Evolutionary conservation across 2,888 invertebrate genomes (phyloP).

Genomic region (Camponotus fellah): DNA sequence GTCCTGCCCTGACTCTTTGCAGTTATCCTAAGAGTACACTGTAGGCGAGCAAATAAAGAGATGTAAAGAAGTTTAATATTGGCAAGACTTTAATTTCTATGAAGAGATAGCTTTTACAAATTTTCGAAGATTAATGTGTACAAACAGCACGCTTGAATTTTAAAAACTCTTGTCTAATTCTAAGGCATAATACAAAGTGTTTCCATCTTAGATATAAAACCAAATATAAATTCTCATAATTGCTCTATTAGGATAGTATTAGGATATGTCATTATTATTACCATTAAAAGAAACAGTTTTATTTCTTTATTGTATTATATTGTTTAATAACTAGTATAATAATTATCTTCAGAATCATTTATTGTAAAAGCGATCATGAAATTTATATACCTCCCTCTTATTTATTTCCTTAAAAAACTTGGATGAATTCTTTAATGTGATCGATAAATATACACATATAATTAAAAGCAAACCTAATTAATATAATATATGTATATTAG

Average conservation of each 20-base stretch:
- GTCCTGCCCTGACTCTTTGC: conserved; percentile 56
- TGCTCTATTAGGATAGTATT: conserved; percentile 17
- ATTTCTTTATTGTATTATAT: conserved; percentile 33
- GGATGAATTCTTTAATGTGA: conserved; percentile 19
- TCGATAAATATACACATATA: conserved; percentile 25
- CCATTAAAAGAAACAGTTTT: background rate
- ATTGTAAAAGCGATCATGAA: background rate
- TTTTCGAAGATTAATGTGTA: conserved; percentile 60
- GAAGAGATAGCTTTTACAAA: conserved; percentile 70
- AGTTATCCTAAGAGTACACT: conserved; percentile 24
- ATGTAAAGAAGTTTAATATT: conserved; percentile 24
- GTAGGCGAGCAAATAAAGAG: conserved; percentile 32
- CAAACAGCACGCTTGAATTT: conserved; percentile 51
- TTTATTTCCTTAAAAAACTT: conserved; percentile 1
- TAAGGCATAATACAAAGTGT: conserved; percentile 44
- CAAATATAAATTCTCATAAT: conserved; percentile 37
- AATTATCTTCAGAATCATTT: conserved; percentile 27
- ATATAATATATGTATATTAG: conserved; percentile 44
- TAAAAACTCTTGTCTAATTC: conserved; percentile 48
- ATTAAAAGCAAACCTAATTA: conserved; percentile 30
- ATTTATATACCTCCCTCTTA: background rate
- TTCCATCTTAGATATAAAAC: conserved; percentile 31
- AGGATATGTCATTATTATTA: conserved; percentile 23
- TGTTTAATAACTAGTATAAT: conserved; percentile 28
- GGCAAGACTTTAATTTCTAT: conserved; percentile 60